Percentiles rank a stretch among this genome's conserved stretches.
phyloP scores from a whole-genome alignment of 2,888 invertebrate genomes.

The Cinara cedri region DNA sequence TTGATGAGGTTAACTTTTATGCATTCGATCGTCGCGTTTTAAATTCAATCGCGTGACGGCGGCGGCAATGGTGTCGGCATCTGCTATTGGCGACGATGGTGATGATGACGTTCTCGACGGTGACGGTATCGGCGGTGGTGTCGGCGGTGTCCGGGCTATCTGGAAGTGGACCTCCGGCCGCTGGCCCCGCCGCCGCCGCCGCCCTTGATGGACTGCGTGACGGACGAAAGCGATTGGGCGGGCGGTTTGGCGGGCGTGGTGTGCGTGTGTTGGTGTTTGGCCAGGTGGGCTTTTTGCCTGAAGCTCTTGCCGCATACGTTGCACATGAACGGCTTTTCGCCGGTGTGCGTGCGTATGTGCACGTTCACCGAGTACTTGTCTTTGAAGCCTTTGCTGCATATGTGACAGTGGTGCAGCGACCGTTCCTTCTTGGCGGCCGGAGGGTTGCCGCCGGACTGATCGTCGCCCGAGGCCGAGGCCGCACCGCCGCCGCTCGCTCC shows the following conservation, averaged over 20 bases:
- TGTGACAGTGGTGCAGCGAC: constrained; percentile 87
- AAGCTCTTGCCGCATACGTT: constrained; percentile 92
- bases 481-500: constrained; percentile 18
- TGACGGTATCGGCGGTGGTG: not conserved
- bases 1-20: constrained; percentile 42
- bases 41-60: constrained; percentile 8
- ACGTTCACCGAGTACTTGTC: constrained; percentile 98
- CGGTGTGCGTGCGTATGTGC: constrained; percentile 96
- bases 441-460: constrained; percentile 1
- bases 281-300: constrained; percentile 88
- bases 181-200: constrained; percentile 24
- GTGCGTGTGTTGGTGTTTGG: constrained; percentile 92
- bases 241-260: constrained; percentile 67
- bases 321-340: constrained; percentile 96
- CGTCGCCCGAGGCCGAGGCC: constrained; percentile 4
- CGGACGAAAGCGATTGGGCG: constrained; percentile 64
- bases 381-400: constrained; percentile 92
- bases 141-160: constrained; percentile 27
- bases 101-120: not conserved
- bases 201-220: constrained; percentile 58
- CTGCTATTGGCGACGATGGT: not conserved
- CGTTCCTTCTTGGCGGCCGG: constrained; percentile 70
- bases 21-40: constrained; percentile 38
- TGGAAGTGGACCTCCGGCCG: constrained; percentile 44
- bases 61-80: not conserved